Percentiles rank a stretch among this genome's conserved stretches.
These are phyloP conservation scores for Unio delphinus DNA, from an alignment of 2,888 invertebrate genomes.

Conservation along the genomic window DNA sequence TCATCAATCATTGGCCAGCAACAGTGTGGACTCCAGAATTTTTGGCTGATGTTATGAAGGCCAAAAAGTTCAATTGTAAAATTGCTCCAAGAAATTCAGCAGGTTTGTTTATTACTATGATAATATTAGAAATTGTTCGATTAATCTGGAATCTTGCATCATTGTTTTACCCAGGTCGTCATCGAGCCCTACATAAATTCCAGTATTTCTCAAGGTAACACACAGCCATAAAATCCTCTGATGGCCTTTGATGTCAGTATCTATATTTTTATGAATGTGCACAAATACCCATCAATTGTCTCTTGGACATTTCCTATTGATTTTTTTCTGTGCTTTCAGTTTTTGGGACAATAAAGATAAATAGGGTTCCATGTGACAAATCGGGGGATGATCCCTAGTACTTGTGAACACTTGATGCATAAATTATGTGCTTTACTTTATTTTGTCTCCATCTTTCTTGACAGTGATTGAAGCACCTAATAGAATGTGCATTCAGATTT, in stretches of 20 bases:
- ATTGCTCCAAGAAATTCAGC: conserved; percentile 34
- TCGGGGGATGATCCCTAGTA: too few species aligned
- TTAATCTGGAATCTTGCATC: neutral
- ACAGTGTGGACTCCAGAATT: conserved; percentile 50
- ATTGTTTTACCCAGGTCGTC: too few species aligned
- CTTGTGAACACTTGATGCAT: too few species aligned
- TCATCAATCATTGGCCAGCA: conserved; percentile 49
- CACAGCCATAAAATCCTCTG: too few species aligned
- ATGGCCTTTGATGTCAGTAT: neutral
- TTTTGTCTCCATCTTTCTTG: too few species aligned
- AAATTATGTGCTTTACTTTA: too few species aligned
- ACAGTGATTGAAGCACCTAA: too few species aligned
- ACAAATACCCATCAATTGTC: conserved; percentile 2
- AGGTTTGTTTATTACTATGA: conserved; percentile 6
- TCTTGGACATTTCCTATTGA: neutral
- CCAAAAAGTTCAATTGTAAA: conserved; percentile 49
- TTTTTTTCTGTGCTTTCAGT: neutral
- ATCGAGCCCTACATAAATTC: too few species aligned
- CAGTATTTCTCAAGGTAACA: too few species aligned
- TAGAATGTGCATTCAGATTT: too few species aligned
- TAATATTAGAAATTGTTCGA: neutral
- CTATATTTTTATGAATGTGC: neutral
- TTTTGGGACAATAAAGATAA: too few species aligned
- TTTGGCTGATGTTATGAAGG: conserved; percentile 40
- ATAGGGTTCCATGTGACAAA: too few species aligned